Conservation (phyloP, 2,888 invertebrate genomes). For the Luffia ferchaultella region DNA sequence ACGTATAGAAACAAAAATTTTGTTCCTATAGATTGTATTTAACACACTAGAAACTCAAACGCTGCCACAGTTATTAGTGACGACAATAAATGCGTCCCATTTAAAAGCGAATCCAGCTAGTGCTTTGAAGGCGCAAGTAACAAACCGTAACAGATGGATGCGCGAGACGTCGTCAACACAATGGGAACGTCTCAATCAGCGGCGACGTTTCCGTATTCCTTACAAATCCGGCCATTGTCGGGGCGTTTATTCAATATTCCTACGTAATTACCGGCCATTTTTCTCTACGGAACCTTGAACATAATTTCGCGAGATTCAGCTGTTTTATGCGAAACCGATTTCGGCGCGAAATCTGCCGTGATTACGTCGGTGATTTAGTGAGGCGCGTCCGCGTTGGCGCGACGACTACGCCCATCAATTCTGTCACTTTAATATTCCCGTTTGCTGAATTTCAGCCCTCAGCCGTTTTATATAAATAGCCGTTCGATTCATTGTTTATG, state of each 20-base stretch:
- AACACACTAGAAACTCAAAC: no score
- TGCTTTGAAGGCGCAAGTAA: no score
- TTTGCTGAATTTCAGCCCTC: conserved; percentile 5
- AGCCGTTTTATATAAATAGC: background rate
- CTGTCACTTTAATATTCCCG: conserved; percentile 8
- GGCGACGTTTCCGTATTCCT: background rate
- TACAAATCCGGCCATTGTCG: background rate
- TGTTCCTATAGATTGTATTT: no score
- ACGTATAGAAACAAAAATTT: no score
- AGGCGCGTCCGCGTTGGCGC: background rate
- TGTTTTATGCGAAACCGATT: conserved; percentile 5
- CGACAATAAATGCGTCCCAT: no score
- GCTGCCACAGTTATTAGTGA: no score
- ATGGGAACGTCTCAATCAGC: background rate
- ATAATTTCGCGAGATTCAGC: conserved; percentile 1
- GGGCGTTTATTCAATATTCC: background rate
- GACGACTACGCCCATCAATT: conserved; percentile 5
- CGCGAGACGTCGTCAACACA: background rate
- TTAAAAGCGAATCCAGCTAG: no score
- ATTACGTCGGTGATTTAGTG: conserved; percentile 7
- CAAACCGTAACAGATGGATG: no score
- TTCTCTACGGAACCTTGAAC: background rate
- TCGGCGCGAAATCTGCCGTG: conserved; percentile 5
- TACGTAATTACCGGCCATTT: background rate
- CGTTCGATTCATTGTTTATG: background rate